Base-by-base conservation (phyloP, 2,888 invertebrate species). In the Synergus umbraculus region DNA sequence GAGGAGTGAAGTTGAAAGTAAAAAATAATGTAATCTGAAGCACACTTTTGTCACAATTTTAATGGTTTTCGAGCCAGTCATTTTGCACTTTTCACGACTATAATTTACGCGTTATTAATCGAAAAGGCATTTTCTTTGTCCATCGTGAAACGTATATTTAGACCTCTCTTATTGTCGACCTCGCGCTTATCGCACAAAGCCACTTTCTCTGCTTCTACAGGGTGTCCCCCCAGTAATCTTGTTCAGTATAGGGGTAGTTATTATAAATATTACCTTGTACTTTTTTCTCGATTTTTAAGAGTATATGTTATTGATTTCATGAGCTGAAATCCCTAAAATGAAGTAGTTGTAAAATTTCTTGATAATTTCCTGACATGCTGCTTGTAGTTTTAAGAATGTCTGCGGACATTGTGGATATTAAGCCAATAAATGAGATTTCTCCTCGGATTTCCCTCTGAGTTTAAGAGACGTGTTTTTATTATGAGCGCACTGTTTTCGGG, bases 171-270 rank as follows among this genome's bases (percentile, higher is more conserved):
- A 73, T 29, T 73, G 73, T 18, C 54, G 73, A 73, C 73, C 73
- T 73, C 73, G 73, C 54, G 73, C 73, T 73, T 73, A 73, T 73
- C 73, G 73, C 73, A 73, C 54, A 73, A 73, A 69, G 49, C 49
- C 49, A 69, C 69, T 69, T 69, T 69, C 69, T 69, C 49, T 69
- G 29, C 69, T 69, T 49, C 69, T 49, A 69, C 18, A 69, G 54
- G 54, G 37, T 54, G 73, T 54, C 73, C 29, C 29, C 29, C 3
- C 3, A 29, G 2, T 29, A 3, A 29, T 29, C 29, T 29, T 2
- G 29, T 29, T 29, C 29, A 2, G 0, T 29, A 29, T 29, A 29
- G 29, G 29, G 29, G 29, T 29, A 3, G 29, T 29, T 29, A 29
- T 29, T 29, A 29, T 29, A 29, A 29, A 29, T 29, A 29, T 3